Conservation (phyloP, 1,140 invertebrate species). For the Tribolium castaneum region DNA sequence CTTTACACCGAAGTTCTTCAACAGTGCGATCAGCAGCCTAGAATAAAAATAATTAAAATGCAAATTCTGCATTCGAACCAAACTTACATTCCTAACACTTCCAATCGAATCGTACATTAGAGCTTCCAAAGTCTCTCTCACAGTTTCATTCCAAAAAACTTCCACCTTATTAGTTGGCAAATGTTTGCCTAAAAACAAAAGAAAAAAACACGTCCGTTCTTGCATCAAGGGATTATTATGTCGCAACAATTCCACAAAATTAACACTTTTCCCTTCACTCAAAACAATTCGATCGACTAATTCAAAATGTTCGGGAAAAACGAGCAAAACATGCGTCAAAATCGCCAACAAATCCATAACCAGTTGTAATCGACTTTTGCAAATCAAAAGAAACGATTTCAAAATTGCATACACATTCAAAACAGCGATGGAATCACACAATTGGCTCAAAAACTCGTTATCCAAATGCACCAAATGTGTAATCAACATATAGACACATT, state of each 20-base stretch:
- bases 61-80: conserved; percentile 27
- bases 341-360: too few species aligned
- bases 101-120: conserved; percentile 68
- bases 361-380: too few species aligned
- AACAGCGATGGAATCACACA: too few species aligned
- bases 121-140: conserved; percentile 68
- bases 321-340: conserved; percentile 79
- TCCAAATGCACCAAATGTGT: conserved; percentile 77
- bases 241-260: conserved; percentile 71
- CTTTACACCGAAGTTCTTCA: conserved; percentile 67
- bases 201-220: too few species aligned
- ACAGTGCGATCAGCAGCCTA: conserved; percentile 67
- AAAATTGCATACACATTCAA: too few species aligned
- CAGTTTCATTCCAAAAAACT: conserved; percentile 70
- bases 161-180: conserved; percentile 74
- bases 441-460: conserved; percentile 75
- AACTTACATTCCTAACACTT: conserved; percentile 67
- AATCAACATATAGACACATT: conserved; percentile 75
- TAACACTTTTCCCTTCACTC: conserved; percentile 61
- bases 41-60: conserved; percentile 54
- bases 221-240: conserved; percentile 71
- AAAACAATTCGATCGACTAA: conserved; percentile 79
- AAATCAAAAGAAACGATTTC: too few species aligned
- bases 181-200: too few species aligned
- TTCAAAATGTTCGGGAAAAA: conserved; percentile 78